Base-by-base conservation (phyloP, 1,140 invertebrate species). In the Trachelipus rathkii region DNA sequence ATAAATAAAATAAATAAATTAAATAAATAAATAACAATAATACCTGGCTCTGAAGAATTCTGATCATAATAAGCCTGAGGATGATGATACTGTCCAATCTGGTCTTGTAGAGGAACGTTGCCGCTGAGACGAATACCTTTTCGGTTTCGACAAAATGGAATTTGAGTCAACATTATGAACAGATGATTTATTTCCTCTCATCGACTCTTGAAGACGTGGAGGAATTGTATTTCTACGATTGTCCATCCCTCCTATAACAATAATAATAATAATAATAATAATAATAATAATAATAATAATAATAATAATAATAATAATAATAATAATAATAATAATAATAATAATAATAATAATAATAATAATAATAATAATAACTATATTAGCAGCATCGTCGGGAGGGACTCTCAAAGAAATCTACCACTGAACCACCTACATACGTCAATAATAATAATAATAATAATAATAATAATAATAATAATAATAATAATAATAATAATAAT, bases 41-140 rank as follows among this genome's bases (percentile, higher is more conserved):
- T 80, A 81, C 75, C 84, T 83, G 77, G 83, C 84, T 60, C 86
- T 84, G 5, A 84, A 75, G 79, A 84, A 84, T 10, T 83, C 72
- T 78, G 67, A 67, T 81, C 80, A 81, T 81, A 82, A 72, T 83
- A 83, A 71, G 83, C 84, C 78, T 78, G 83, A 73, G 73, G 79
- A 33, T 72, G 53, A 60, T 71, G 72, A n/a, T 76, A 68, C 44
- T 79, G 76, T 72, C 78, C 73, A 72, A 81, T 73, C 70, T 82
- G 82, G 21, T 85, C 84, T 10, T 82, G 83, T 43, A 83, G 68
- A n/a, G 44, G 88, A 87, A 44, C 91, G 86, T 83, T 92, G 91
- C 76, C 91, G 85, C 81, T 92, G 87, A 73, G 90, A 90, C 1
- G 91, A 93, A 83, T 93, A 93, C 9, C 91, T 86, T 83, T 92